A percentile compares a stretch with the other conserved stretches of the same genome.
Conservation (phyloP, 2,113 vertebrate genomes). For the Chloropsis hardwickii region DNA sequence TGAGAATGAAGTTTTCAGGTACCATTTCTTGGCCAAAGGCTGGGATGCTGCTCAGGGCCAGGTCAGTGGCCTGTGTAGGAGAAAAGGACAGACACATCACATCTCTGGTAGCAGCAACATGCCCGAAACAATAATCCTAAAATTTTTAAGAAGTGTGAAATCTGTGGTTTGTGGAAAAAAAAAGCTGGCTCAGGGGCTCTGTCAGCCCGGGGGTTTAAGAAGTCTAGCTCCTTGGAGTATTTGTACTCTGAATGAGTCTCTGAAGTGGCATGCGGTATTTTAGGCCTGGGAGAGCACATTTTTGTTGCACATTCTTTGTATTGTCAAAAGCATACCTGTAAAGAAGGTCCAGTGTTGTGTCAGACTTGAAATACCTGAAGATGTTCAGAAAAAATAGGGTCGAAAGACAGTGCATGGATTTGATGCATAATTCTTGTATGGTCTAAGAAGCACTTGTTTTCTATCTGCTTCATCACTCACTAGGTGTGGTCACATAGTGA, state of each 20-base stretch:
- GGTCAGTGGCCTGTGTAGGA: background rate
- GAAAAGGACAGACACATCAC: background rate
- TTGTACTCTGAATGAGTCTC: background rate
- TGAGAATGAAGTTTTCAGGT: background rate
- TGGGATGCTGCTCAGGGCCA: background rate
- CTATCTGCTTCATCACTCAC: background rate
- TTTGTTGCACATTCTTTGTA: background rate
- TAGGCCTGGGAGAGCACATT: background rate
- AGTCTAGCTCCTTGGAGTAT: background rate
- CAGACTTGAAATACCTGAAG: background rate
- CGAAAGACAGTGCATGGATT: background rate
- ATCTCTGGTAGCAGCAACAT: background rate
- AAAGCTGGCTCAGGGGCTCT: background rate
- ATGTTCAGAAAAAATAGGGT: background rate
- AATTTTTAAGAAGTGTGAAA: background rate
- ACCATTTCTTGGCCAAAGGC: rapidly evolving
- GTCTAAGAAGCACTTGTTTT: background rate
- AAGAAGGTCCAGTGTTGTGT: background rate
- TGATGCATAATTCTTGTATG: background rate
- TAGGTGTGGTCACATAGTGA: background rate
- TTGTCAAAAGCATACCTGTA: background rate
- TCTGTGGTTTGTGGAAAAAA: background rate
- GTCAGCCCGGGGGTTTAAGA: background rate
- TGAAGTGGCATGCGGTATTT: background rate
- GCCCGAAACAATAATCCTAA: background rate